A percentile compares a stretch with the other conserved stretches of the same genome.
phyloP scores from a whole-genome alignment of 2,888 invertebrate species.

The Aphidoletes aphidimyza region DNA sequence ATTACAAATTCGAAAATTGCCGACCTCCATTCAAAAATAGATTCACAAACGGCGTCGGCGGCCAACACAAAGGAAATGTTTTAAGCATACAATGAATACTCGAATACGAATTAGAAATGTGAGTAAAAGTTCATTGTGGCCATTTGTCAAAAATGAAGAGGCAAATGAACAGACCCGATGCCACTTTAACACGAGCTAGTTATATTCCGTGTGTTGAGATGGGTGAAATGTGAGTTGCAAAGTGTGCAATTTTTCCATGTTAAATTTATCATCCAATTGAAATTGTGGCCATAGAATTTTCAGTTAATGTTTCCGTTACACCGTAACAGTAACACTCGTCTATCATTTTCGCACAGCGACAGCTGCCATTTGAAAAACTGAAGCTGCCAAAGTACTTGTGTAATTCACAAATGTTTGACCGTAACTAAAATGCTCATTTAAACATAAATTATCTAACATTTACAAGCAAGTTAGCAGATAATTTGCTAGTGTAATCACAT shows the following conservation, averaged over 20 bases:
- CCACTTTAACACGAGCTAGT: too few relatives aligned
- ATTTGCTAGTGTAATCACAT: neutral
- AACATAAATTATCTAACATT: conserved; percentile 29
- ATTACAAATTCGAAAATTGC: neutral
- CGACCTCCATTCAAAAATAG: conserved; percentile 45
- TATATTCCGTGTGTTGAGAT: too few relatives aligned
- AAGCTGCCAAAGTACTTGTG: neutral
- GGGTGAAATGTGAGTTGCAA: neutral
- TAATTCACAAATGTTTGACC: conserved; percentile 1
- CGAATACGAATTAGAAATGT: conserved; percentile 43
- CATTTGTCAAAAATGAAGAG: conserved; percentile 8
- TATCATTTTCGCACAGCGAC: neutral
- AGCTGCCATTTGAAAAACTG: neutral
- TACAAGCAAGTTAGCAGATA: conserved; percentile 25
- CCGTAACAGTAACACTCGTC: too few relatives aligned
- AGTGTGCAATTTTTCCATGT: neutral
- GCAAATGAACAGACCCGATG: conserved; percentile 14
- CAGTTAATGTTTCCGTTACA: too few relatives aligned
- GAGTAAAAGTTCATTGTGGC: conserved; percentile 40
- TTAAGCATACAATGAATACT: conserved; percentile 36
- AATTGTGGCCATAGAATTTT: too few relatives aligned
- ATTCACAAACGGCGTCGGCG: conserved; percentile 1
- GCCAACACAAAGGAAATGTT: neutral
- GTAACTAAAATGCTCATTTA: conserved; percentile 26
- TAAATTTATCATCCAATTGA: too few relatives aligned